Percentiles rank a stretch among this genome's conserved stretches.
Conservation (phyloP, 2,888 invertebrate genomes). For the Diabrotica balteata region DNA sequence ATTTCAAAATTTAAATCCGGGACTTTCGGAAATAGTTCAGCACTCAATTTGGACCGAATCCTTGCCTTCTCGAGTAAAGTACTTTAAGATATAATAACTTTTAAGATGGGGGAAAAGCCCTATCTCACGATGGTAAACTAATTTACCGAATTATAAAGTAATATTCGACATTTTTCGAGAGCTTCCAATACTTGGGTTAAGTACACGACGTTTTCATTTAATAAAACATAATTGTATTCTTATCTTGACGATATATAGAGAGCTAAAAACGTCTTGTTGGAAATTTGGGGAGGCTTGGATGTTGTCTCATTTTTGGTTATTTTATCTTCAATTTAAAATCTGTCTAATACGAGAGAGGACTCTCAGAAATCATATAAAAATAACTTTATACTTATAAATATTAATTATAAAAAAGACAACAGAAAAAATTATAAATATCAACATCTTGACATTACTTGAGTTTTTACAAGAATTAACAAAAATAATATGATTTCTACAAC, state of each 20-base stretch:
- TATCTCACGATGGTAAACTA: slow-evolving; percentile 31
- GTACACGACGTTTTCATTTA: slow-evolving; percentile 30
- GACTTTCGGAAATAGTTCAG: slow-evolving; percentile 23
- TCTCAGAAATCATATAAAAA: too few species aligned
- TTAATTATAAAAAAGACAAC: too few species aligned
- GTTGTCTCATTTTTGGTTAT: slow-evolving; percentile 9
- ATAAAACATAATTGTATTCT: slow-evolving; percentile 31
- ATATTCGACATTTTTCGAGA: slow-evolving; percentile 36
- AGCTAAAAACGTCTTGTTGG: slow-evolving; percentile 21
- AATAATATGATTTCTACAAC: too few species aligned
- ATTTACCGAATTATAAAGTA: slow-evolving; percentile 34
- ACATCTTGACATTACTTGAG: too few species aligned
- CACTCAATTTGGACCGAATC: slow-evolving; percentile 24
- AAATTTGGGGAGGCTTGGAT: neutral
- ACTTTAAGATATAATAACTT: slow-evolving; percentile 32
- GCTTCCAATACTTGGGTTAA: slow-evolving; percentile 27
- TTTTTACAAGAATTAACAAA: too few species aligned
- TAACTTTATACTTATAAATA: too few species aligned
- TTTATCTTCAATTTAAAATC: neutral
- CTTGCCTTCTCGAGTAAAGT: slow-evolving; percentile 26
- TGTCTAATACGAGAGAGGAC: too few species aligned
- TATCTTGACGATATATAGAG: slow-evolving; percentile 10
- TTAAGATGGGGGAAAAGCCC: slow-evolving; percentile 27
- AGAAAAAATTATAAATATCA: too few species aligned
- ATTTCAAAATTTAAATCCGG: slow-evolving; percentile 11